Evolutionary conservation across 1,140 invertebrate genomes (phyloP).

Genomic region (Drosophila ambigua): DNA sequence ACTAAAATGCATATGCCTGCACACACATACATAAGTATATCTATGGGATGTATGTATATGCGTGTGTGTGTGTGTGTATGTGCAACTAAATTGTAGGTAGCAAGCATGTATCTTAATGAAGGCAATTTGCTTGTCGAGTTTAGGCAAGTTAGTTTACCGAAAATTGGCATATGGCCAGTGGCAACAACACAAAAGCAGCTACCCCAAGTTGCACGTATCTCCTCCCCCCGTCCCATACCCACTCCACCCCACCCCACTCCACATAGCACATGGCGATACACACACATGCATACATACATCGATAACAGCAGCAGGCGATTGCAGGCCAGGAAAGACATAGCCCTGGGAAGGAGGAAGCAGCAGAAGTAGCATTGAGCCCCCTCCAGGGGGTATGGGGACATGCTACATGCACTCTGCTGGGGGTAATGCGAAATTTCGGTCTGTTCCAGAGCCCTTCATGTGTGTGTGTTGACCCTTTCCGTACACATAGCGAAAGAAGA

Average conservation of each 20-base stretch:
- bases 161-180: slow-evolving; percentile 83
- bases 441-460: slow-evolving; percentile 4
- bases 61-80: slow-evolving; percentile 34
- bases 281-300: slow-evolving; percentile 12
- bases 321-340: not conserved
- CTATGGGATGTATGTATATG: slow-evolving; percentile 11
- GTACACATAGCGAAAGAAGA: slow-evolving; percentile 59
- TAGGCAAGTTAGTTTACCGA: slow-evolving; percentile 83
- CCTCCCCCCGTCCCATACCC: slow-evolving; percentile 7
- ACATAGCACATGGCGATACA: not conserved
- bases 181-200: slow-evolving; percentile 50
- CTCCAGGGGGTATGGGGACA: slow-evolving; percentile 18
- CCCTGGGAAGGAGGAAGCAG: slow-evolving; percentile 3
- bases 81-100: slow-evolving; percentile 78
- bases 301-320: slow-evolving; percentile 31
- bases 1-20: slow-evolving; percentile 58
- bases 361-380: not conserved
- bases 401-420: slow-evolving; percentile 48
- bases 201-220: slow-evolving; percentile 39
- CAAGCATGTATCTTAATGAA: slow-evolving; percentile 81
- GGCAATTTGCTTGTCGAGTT: slow-evolving; percentile 82
- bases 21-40: slow-evolving; percentile 30
- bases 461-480: slow-evolving; percentile 17
- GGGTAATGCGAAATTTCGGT: slow-evolving; percentile 36
- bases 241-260: not conserved